Evolutionary conservation across 1,140 invertebrate species (phyloP), one percentile per base, ranked within the genome.

Genomic region (Drosophila persimilis): DNA sequence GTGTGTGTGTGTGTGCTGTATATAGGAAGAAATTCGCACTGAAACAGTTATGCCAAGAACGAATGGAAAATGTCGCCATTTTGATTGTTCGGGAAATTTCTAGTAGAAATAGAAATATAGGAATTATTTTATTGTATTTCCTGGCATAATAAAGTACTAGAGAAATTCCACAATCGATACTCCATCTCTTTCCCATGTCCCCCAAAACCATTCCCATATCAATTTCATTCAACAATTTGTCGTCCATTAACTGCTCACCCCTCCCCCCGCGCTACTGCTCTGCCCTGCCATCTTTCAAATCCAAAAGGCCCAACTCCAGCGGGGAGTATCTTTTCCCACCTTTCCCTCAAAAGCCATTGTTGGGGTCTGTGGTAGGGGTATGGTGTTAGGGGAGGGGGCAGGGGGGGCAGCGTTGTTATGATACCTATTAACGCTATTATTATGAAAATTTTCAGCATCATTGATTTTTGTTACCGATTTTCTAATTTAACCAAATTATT

Each of bases 361-460:
- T 69, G 60, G 59, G 31, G 69, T 29, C 51, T 31, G 15, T 41
- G 15, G 9, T 43, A 13, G 11, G 35, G 35, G 11, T 1, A 4
- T 1, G 35, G 9, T 3, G 35, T 11, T n/a, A n/a, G n/a, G n/a
- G n/a, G n/a, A n/a, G n/a, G 13, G 11, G 8, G 35, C 11, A 13
- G 1, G 35, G 35, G 11, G 11, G 35, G 55, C 64, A 59, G 58
- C 71, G 80, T 76, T 84, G 78, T 86, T 86, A 78, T 86, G 65
- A 80, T 78, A 75, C 50, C 81, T 71, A 81, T 86, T 81, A 81
- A 81, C 74, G 74, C 81, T 86, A 88, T 86, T 86, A 86, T 86
- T 86, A 86, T 86, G 83, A 86, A 86, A 86, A 86, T 86, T 86
- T 86, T 86, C 83, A 88, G 83, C 83, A 83, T 88, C 83, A 86